These are phyloP conservation scores for Zhuqinia jingwanae DNA, from an alignment of 2,888 invertebrate species.

Conservation along the genomic window DNA sequence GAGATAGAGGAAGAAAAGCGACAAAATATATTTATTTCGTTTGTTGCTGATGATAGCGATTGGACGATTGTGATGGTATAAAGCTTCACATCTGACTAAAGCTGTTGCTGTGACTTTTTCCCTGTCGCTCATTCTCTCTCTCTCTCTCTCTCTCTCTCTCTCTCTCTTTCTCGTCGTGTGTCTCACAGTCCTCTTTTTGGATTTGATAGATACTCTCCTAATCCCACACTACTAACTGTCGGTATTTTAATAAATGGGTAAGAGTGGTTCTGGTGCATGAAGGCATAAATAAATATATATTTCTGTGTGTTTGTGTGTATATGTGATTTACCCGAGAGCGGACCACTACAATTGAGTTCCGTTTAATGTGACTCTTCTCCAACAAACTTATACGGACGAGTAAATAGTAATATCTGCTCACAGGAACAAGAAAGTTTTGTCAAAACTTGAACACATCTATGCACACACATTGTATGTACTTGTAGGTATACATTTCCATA, in stretches of 20 bases:
- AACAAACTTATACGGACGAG: conserved; percentile 37
- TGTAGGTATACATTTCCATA: not conserved
- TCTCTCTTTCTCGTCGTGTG: not conserved
- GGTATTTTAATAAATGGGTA: conserved; percentile 50
- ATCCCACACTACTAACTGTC: conserved; percentile 39
- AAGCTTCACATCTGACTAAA: not conserved
- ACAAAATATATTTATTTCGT: not conserved
- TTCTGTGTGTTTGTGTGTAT: no score
- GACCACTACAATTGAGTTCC: conserved; percentile 31
- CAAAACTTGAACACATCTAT: conserved; percentile 33
- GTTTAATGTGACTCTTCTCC: conserved; percentile 22
- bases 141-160: not conserved
- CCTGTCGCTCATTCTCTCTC: not conserved
- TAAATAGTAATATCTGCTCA: conserved; percentile 41
- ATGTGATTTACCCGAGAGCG: not conserved
- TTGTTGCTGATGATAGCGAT: not conserved
- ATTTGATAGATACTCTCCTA: conserved; percentile 37
- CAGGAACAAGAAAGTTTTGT: conserved; percentile 34
- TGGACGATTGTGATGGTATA: not conserved
- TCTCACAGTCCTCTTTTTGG: not conserved
- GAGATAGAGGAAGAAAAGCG: not conserved
- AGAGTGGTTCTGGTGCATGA: conserved; percentile 23
- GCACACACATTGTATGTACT: not conserved
- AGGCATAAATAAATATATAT: conserved; percentile 39
- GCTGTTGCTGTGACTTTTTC: conserved; percentile 40